These are phyloP conservation scores for Onthophagus sagittarius DNA, from an alignment of 2,888 invertebrate species.

Conservation along the genomic window DNA sequence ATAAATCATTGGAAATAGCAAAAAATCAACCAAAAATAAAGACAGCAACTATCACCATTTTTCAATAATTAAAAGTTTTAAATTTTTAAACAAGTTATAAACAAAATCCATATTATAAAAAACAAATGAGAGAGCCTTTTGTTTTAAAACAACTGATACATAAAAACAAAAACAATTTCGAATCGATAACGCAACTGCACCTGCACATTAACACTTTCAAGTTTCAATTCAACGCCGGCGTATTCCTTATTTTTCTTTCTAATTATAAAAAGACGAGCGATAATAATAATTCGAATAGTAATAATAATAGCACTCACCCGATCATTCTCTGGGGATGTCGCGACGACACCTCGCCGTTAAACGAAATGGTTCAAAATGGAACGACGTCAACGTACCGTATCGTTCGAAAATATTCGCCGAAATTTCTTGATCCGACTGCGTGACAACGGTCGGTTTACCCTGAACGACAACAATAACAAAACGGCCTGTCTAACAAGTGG, in stretches of 20 bases:
- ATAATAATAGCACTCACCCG: conserved; percentile 31
- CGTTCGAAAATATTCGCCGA: conserved; percentile 8
- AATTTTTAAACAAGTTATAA: no score
- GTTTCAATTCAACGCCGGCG: no score
- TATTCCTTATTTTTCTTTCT: no score
- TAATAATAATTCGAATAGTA: no score
- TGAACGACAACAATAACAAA: conserved; percentile 41
- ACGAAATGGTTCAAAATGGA: neutral
- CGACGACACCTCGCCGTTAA: conserved; percentile 11
- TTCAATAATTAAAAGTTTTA: neutral
- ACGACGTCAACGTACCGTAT: neutral
- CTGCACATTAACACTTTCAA: no score
- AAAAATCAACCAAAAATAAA: neutral
- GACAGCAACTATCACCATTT: neutral
- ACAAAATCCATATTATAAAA: no score
- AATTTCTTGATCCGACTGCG: conserved; percentile 24
- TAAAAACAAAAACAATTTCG: no score
- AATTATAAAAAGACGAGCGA: no score
- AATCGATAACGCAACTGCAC: no score
- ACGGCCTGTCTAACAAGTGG: conserved; percentile 47
- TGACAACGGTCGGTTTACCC: conserved; percentile 25
- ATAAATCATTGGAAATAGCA: no score
- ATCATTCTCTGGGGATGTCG: conserved; percentile 26
- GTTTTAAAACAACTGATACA: no score
- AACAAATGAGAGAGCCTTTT: no score